phyloP scores from a whole-genome alignment of 2,113 vertebrate species.

The Silurus glanis region DNA sequence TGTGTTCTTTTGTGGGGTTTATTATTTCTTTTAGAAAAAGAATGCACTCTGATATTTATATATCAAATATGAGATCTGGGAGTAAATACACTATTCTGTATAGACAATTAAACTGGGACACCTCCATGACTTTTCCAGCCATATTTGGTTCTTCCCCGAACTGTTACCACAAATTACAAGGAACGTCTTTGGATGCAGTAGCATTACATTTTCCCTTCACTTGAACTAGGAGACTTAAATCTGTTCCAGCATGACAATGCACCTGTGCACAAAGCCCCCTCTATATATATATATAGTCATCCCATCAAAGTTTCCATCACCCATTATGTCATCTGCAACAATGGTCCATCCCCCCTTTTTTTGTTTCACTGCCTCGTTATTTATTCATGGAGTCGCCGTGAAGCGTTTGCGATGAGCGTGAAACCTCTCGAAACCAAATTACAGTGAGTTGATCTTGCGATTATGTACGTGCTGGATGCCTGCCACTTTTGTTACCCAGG shows the following conservation, averaged over 20 bases:
- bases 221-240: too few species aligned
- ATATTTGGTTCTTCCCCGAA: too few species aligned
- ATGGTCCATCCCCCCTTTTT: background rate
- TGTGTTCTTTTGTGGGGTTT: background rate
- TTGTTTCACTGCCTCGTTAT: slow-evolving; percentile 40
- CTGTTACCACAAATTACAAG: too few species aligned
- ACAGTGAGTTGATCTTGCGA: slow-evolving; percentile 48
- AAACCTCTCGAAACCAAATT: slow-evolving; percentile 49
- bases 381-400: slow-evolving; percentile 42
- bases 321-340: background rate
- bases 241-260: too few species aligned
- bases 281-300: background rate
- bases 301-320: background rate
- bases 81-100: too few species aligned
- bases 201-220: too few species aligned
- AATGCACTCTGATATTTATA: background rate
- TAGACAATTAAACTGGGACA: too few species aligned
- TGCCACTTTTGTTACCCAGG: slow-evolving; percentile 48
- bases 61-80: too few species aligned
- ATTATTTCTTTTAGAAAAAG: background rate
- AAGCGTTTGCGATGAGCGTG: slow-evolving; percentile 25
- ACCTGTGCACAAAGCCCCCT: too few species aligned
- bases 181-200: too few species aligned
- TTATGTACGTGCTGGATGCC: slow-evolving; percentile 38
- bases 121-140: too few species aligned